Conservation (phyloP, 2,888 invertebrate species). For the Hyles lineata region DNA sequence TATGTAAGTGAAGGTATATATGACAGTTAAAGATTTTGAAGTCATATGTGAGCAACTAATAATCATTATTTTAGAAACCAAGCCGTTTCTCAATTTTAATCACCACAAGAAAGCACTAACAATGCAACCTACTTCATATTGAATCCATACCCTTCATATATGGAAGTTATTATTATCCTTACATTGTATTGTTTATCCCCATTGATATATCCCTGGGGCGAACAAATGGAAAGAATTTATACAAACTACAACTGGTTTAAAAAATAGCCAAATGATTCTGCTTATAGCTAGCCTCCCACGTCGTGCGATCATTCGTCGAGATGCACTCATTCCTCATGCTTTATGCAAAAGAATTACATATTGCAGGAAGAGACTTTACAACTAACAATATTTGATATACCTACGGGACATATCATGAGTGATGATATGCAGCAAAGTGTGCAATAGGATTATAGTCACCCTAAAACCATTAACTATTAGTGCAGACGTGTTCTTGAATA, state of each 20-base stretch:
- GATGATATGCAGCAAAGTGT: too few relatives aligned
- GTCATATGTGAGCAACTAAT: too few relatives aligned
- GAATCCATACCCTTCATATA: slow-evolving; percentile 14
- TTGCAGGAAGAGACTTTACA: slow-evolving; percentile 50
- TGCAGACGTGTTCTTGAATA: too few relatives aligned
- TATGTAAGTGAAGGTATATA: too few relatives aligned
- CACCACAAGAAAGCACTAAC: not conserved
- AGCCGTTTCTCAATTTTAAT: not conserved
- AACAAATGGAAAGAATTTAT: slow-evolving; percentile 12
- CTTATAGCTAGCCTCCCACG: slow-evolving; percentile 65
- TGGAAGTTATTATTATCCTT: slow-evolving; percentile 13
- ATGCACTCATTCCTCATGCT: slow-evolving; percentile 59
- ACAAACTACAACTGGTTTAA: slow-evolving; percentile 8
- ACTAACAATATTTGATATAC: not conserved
- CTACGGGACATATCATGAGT: too few relatives aligned
- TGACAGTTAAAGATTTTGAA: too few relatives aligned
- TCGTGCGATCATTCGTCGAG: slow-evolving; percentile 61
- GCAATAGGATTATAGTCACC: too few relatives aligned
- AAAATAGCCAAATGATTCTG: slow-evolving; percentile 28
- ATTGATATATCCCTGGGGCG: slow-evolving; percentile 4
- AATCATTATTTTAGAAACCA: not conserved
- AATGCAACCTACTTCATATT: slow-evolving; percentile 4
- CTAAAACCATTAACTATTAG: too few relatives aligned
- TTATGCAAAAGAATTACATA: slow-evolving; percentile 42
- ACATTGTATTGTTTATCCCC: slow-evolving; percentile 19